Percentiles rank a stretch among this genome's conserved stretches.
phyloP scores from a whole-genome alignment of 2,797 vertebrate genomes.

The Clarias fuscus region DNA sequence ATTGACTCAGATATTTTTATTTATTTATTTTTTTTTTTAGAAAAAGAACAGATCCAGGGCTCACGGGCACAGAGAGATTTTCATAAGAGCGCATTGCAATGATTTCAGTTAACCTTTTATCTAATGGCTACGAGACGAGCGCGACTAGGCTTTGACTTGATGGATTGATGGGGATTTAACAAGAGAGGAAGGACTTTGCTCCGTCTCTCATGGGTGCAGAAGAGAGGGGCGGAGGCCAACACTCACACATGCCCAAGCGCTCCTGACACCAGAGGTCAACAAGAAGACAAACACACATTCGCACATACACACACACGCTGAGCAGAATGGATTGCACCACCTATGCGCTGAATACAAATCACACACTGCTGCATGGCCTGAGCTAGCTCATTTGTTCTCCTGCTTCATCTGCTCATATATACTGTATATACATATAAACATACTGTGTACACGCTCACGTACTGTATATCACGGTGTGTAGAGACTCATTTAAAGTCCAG shows the following conservation, averaged over 20 bases:
- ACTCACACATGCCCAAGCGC: conserved; percentile 22
- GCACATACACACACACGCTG: background rate
- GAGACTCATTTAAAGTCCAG: conserved; percentile 59
- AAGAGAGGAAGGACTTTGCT: conserved; percentile 25
- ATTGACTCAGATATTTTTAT: background rate
- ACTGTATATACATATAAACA: background rate
- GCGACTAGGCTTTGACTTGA: conserved; percentile 34
- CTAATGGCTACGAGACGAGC: conserved; percentile 23
- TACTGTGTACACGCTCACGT: background rate
- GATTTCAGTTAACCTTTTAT: conserved; percentile 51
- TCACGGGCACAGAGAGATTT: background rate
- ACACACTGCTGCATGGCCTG: conserved; percentile 37
- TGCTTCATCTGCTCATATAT: background rate
- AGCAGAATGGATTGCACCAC: conserved; percentile 35
- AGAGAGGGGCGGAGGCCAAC: conserved; percentile 18
- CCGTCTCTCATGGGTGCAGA: conserved; percentile 13
- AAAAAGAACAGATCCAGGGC: no score
- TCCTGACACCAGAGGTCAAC: conserved; percentile 45
- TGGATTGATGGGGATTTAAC: conserved; percentile 50
- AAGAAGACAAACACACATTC: conserved; percentile 20
- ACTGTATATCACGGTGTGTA: background rate
- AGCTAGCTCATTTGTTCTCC: background rate
- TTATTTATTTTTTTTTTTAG: no score
- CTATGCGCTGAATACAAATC: conserved; percentile 46
- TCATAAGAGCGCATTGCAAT: conserved; percentile 27